Evolutionary conservation across 2,797 vertebrate genomes (phyloP).

Genomic region (Nyctibius grandis): DNA sequence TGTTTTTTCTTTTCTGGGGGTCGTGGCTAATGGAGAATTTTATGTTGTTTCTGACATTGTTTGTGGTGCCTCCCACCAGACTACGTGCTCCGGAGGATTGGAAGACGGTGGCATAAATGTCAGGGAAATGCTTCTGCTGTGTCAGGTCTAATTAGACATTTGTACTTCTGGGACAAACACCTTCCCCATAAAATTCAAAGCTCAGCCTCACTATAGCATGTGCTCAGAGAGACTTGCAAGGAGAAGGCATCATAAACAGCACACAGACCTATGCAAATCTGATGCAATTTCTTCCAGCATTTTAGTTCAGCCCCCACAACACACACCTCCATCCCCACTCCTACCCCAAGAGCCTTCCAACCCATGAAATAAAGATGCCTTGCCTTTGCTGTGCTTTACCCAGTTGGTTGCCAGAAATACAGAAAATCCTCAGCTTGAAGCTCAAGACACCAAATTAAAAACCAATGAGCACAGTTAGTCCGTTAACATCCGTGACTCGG

Average conservation of each 20-base stretch:
- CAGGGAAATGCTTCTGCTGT: slow-evolving; percentile 70
- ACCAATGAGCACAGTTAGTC: not conserved
- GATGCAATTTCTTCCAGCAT: not conserved
- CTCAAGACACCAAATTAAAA: not conserved
- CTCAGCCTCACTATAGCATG: not conserved
- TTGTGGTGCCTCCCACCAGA: slow-evolving; percentile 75
- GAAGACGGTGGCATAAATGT: slow-evolving; percentile 73
- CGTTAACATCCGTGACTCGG: not conserved
- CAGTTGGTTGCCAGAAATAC: not conserved
- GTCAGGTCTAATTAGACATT: slow-evolving; percentile 75
- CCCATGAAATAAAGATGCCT: not conserved
- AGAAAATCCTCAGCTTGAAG: not conserved
- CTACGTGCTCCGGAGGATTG: slow-evolving; percentile 60
- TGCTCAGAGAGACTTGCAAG: not conserved
- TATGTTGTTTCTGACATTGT: slow-evolving; percentile 77
- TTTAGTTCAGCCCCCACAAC: not conserved
- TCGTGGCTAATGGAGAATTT: slow-evolving; percentile 74
- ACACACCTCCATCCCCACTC: not conserved
- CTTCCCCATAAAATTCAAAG: slow-evolving; percentile 62
- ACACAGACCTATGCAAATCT: not conserved
- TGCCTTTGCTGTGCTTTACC: not conserved
- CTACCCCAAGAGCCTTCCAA: not conserved
- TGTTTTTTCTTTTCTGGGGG: slow-evolving; percentile 67
- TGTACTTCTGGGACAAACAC: slow-evolving; percentile 66
- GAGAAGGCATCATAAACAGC: not conserved